Base-by-base conservation (phyloP, 2,797 vertebrate species). In the Chaunax sp. region DNA sequence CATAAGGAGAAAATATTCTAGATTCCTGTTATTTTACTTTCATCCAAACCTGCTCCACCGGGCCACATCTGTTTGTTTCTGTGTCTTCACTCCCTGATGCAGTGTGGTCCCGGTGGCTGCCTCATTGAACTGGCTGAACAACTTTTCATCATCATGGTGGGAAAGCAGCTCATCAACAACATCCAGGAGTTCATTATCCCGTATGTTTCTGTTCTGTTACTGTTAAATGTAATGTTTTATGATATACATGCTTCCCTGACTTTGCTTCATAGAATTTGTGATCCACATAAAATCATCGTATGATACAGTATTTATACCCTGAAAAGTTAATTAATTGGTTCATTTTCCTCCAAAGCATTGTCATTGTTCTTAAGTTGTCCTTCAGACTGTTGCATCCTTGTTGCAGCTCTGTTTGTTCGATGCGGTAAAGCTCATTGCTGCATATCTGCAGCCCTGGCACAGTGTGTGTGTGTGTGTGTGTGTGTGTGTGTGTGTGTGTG, bases 141-240 rank as follows among this genome's bases (percentile, higher is more conserved):
- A 28, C 94, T 95, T 40, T 95, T 95, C 79, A 93, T 95, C 83
- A 95, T 95, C 78, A 95, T 94, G 94, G 95, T 95, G 63, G 95
- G 94, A 45, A 95, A 95, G 74, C 93, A 95, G 78, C 86, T 95
- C 25, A 90, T 93, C 87, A 93, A 92, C 91, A 95, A 95, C 44
- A 11, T 94, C 46, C 93, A 95, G 81, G 94, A 95, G 83, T 95
- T 95, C 43, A 60, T 94, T 25, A 68, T 94, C 59, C 94, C 93
- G 92, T 95, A 91, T n/a, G 94, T 92, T 10, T 28, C 15, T 20
- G 16, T 26, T 52, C 26, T 57, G 7, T 6, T 46, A 16, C 33
- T 26, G 6, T 22, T 1, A 35, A 19, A 25, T 19, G 15, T 19
- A 18, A 2, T 2, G 13, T 47, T 13, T 55, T 9, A n/a, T n/a